A percentile compares a stretch with the other conserved stretches of the same genome.
Conservation (phyloP, 2,797 vertebrate genomes). For the Brotula barbata region DNA sequence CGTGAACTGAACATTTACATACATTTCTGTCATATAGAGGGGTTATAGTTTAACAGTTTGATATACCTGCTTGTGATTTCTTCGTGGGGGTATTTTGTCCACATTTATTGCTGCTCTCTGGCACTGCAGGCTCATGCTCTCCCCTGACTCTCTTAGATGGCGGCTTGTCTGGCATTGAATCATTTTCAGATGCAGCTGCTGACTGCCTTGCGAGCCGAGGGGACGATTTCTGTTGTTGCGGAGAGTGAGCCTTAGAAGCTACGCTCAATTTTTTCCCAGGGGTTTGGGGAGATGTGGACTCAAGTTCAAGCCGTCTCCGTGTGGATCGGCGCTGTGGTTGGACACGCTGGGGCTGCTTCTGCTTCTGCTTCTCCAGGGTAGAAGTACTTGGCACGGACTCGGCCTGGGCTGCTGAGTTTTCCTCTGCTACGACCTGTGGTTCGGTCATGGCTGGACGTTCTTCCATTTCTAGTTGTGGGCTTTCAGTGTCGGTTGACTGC, state of each 20-base stretch:
- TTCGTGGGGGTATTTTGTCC: not conserved
- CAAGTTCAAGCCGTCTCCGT: constrained; percentile 36
- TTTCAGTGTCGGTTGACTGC: constrained; percentile 6
- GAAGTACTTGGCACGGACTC: not conserved
- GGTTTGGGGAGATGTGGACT: not conserved
- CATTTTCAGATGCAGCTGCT: not conserved
- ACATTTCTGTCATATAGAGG: not conserved
- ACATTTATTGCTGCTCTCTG: constrained; percentile 15
- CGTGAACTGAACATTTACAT: not conserved
- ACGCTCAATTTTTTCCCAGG: constrained; percentile 52
- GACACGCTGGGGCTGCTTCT: not conserved
- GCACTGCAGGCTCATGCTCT: not conserved
- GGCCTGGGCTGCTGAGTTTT: constrained; percentile 3
- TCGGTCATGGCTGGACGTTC: constrained; percentile 1
- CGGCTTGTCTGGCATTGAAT: not conserved
- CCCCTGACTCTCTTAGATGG: constrained; percentile 56
- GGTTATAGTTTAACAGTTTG: not conserved
- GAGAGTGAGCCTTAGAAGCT: not conserved
- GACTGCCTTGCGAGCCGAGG: constrained; percentile 16
- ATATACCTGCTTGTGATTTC: constrained; percentile 44
- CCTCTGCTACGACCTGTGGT: not conserved
- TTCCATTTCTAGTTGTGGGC: constrained; percentile 1
- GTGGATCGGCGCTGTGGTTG: not conserved
- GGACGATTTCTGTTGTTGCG: not conserved
- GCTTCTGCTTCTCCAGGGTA: constrained; percentile 8